Percentiles rank a stretch among this genome's conserved stretches.
Conservation (phyloP, 2,888 invertebrate genomes). For the Apodemia duryi region DNA sequence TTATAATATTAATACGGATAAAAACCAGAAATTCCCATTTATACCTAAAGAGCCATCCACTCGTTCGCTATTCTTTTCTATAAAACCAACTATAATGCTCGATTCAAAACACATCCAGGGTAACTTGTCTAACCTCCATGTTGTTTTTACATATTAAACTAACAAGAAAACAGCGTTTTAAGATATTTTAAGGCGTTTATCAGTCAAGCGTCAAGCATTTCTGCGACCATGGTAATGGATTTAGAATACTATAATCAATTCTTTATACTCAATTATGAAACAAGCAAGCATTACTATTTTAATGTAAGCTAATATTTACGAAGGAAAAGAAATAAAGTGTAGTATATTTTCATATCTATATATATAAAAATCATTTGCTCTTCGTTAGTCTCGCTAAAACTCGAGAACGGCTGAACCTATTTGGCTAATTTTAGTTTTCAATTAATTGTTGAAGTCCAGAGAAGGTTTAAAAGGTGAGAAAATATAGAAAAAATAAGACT, state of each 20-base stretch:
- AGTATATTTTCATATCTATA: neutral
- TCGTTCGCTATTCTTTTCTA: conserved; percentile 16
- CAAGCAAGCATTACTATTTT: conserved; percentile 38
- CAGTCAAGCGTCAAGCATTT: conserved; percentile 27
- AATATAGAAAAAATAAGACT: too few species aligned
- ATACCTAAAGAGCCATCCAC: neutral
- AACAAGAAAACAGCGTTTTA: conserved; percentile 2
- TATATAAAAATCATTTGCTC: too few species aligned
- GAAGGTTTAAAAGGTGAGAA: too few species aligned
- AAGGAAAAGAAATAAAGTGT: too few species aligned
- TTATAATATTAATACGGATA: too few species aligned
- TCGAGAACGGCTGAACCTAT: too few species aligned
- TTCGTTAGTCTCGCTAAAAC: too few species aligned
- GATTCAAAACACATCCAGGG: neutral
- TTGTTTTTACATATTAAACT: neutral
- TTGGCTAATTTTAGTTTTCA: too few species aligned
- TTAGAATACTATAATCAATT: conserved; percentile 40
- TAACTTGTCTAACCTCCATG: neutral
- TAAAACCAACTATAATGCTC: neutral
- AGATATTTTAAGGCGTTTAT: conserved; percentile 5
- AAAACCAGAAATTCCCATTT: too few species aligned
- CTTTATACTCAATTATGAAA: conserved; percentile 40
- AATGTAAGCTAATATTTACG: neutral
- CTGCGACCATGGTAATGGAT: conserved; percentile 29
- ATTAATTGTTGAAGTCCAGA: too few species aligned